Evolutionary conservation across 1,140 invertebrate genomes (phyloP), one percentile per base, ranked within the genome.

Genomic region (Drosophila insularis): DNA sequence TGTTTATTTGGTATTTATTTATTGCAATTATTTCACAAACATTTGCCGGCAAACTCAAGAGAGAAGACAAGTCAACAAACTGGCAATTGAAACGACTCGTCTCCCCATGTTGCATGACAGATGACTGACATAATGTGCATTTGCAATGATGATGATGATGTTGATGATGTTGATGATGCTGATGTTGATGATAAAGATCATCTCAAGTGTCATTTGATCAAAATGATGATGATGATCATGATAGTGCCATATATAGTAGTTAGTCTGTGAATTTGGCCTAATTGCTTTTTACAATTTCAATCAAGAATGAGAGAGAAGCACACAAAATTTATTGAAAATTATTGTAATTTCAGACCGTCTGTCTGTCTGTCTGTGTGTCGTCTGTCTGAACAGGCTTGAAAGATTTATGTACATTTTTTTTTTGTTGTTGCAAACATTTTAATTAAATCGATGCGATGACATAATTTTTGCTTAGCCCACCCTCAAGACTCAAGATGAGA

Each of bases 91-190:
- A 66, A 46, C 13, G 14, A n/a, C 14, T 23, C 19, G 19, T 40
- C 62, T 66, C 54, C 56, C 58, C 61, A 68, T 27, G 43, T 69
- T 69, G 82, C 62, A 68, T 87, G 82, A 87, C 82, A 87, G 76
- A 77, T 89, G 84, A 87, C 79, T 87, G 82, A 87, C 82, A 87
- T 82, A 89, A 87, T 89, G 84, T 87, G 62, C 67, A 80, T 67
- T 81, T 69, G 59, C 56, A 68, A 74, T 85, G 68, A 84, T 81
- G 65, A 80, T 60, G 64, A 75, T 84, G 32, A 70, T 84, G 64
- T 71, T 84, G 32, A 70, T 84, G 59, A 65, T 63, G 4, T 4
- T 23, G 4, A 23, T 23, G 23, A 23, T 23, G 23, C 23, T 58
- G 37, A 40, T 43, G 23, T 27, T 40, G 19, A 37, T 73, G 68